These are phyloP conservation scores for Triops longicaudatus DNA, from an alignment of 1,140 invertebrate species.

Conservation along the genomic window DNA sequence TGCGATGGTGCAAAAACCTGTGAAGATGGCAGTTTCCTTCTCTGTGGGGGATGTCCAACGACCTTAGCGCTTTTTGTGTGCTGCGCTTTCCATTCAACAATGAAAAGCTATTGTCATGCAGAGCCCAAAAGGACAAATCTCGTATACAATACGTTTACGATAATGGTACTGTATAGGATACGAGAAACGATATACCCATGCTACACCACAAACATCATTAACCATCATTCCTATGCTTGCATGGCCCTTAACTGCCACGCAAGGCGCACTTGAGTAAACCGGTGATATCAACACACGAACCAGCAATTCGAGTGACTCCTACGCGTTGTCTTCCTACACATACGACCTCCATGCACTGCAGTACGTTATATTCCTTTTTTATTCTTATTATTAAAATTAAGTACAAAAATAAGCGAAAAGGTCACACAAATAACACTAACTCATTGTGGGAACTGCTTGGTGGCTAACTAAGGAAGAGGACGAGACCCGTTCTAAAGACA, in stretches of 20 bases:
- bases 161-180: background rate
- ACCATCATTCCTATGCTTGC: background rate
- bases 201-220: background rate
- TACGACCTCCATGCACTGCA: background rate
- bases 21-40: too few relatives aligned
- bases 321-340: background rate
- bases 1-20: too few relatives aligned
- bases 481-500: too few relatives aligned
- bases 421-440: too few relatives aligned
- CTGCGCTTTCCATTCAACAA: background rate
- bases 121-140: background rate
- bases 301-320: background rate
- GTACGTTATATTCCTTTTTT: too few relatives aligned
- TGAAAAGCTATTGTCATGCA: background rate
- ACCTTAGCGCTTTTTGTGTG: too few relatives aligned
- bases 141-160: background rate
- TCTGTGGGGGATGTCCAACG: background rate
- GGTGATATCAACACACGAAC: background rate
- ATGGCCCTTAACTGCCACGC: background rate
- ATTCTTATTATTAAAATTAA: too few relatives aligned
- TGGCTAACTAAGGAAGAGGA: too few relatives aligned
- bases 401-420: too few relatives aligned
- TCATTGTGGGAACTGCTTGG: too few relatives aligned
- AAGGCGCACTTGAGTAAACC: background rate
- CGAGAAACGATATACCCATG: background rate